Conservation (phyloP, 2,797 vertebrate genomes). For the Crypturellus tataupa region DNA sequence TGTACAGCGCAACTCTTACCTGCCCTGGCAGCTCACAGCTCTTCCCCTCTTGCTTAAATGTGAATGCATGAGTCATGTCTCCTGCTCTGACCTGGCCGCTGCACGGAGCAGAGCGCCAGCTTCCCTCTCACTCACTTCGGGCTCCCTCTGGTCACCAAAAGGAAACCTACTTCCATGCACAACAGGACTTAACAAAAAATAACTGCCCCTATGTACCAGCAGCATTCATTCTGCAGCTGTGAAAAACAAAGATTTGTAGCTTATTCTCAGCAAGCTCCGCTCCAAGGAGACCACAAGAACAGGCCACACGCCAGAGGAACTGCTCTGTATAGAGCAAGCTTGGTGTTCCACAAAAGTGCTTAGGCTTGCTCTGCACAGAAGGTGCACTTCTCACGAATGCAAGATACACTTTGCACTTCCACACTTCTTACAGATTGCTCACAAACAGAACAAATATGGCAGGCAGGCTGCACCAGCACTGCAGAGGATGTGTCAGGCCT, state of each 20-base stretch:
- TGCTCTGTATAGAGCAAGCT: not conserved
- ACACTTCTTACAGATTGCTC: no score
- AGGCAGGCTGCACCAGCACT: not conserved
- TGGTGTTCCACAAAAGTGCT: not conserved
- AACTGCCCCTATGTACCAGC: not conserved
- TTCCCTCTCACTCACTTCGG: not conserved
- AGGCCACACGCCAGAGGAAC: not conserved
- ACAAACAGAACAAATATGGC: not conserved
- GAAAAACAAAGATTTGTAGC: not conserved
- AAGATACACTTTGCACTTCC: not conserved
- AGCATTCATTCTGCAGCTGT: not conserved
- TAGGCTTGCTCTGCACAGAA: not conserved
- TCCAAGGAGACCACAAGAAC: not conserved
- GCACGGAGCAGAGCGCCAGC: not conserved
- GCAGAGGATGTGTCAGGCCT: not conserved
- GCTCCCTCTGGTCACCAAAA: not conserved
- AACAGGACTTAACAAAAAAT: not conserved
- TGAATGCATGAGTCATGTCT: not conserved
- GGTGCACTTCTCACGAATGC: not conserved
- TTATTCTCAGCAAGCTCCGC: not conserved
- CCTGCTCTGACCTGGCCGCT: not conserved
- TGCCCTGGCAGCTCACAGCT: not conserved
- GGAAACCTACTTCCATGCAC: not conserved
- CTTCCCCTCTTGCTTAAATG: not conserved
- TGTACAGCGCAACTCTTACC: not conserved